Evolutionary conservation across 2,113 vertebrate genomes (phyloP), one percentile per base, ranked within the genome.

Genomic region (Protobothrops mucrosquamatus): DNA sequence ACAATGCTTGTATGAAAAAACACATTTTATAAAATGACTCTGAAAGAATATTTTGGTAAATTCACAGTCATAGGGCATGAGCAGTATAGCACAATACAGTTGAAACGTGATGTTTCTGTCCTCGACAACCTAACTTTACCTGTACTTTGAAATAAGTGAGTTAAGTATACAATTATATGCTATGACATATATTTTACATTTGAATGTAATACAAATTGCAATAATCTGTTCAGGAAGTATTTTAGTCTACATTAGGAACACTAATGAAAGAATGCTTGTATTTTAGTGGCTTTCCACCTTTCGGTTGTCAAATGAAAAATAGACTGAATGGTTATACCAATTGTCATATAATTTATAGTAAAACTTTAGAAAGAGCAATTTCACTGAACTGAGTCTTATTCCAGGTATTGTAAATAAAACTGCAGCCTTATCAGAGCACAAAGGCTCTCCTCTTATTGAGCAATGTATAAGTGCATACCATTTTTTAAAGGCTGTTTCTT

Each of bases 21-120:
- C 61, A 43, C 46, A 15, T 54, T 93, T 93, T 93, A 90, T 93
- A 93, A 93, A 92, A 92, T 56, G 34, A 26, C 9, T 55, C 59
- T 48, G 39, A 88, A 23, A 88, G 20, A 59, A 39, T 18, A 20
- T 90, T 90, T 87, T 90, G 89, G 88, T 56, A 93, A 93, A 54
- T 52, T 85, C n/a, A 90, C 88, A 89, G 26, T 85, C 51, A 51
- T 85, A 90, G 54, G 48, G 48, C 12, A 69, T 74, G 24, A 43
- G 43, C 34, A 55, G 8, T 52, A 89, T 59, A 81, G 14, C 2
- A 43, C 26, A 92, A 29, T 88, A 89, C 14, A 88, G 29, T 85
- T 93, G 3, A 89, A 24, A 20, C 0, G 26, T 18, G 24, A 61
- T 11, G 55, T 92, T 92, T 89, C 54, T 61, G 88, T 90, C n/a